A percentile compares a stretch with the other conserved stretches of the same genome.
phyloP scores from a whole-genome alignment of 2,113 vertebrate species.

The Pitta sordida region DNA sequence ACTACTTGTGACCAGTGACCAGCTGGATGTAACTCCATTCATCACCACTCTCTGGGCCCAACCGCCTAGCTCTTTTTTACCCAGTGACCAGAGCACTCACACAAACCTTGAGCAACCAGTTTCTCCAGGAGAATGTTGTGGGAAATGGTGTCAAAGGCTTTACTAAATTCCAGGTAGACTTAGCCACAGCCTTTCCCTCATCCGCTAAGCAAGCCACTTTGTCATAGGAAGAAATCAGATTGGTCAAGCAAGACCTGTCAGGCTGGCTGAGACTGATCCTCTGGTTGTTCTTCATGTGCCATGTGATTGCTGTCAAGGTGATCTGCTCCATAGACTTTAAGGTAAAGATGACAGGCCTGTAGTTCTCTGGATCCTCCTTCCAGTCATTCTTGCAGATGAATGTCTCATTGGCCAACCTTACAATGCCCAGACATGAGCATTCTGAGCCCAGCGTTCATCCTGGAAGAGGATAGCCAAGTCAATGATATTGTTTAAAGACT shows the following conservation, averaged over 20 bases:
- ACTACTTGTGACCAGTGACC: background rate
- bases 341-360: background rate
- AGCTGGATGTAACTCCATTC: background rate
- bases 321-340: background rate
- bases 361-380: too few species aligned
- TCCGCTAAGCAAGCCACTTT: background rate
- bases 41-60: background rate
- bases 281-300: background rate
- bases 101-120: background rate
- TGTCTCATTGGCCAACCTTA: background rate
- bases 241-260: background rate
- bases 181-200: background rate
- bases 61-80: background rate
- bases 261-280: background rate
- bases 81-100: background rate
- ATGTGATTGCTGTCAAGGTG: background rate
- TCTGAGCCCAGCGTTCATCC: background rate
- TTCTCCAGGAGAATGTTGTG: background rate
- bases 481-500: fast-evolving
- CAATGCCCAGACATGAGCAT: background rate
- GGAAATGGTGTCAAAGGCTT: background rate
- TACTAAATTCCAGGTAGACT: background rate
- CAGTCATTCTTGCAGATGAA: background rate
- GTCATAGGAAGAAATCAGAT: background rate
- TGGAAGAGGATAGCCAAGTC: background rate